These are phyloP conservation scores for Macquaria australasica DNA, from an alignment of 2,113 vertebrate genomes.

Conservation along the genomic window DNA sequence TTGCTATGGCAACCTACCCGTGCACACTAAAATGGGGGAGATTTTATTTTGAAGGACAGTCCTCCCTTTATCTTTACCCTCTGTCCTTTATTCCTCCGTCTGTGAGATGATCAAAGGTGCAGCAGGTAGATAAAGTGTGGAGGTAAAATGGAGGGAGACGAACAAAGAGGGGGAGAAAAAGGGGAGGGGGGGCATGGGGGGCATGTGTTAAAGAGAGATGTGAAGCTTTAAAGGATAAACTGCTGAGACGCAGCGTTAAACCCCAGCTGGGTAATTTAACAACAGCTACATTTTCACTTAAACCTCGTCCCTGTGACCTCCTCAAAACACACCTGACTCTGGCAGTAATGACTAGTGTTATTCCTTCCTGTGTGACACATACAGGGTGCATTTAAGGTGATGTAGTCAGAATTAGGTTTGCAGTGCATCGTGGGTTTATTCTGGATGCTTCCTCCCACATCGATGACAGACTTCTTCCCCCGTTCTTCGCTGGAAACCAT, in stretches of 20 bases:
- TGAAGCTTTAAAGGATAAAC: conserved; percentile 33
- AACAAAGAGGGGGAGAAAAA: neutral
- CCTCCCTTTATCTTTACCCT: conserved; percentile 50
- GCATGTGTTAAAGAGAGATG: conserved; percentile 3
- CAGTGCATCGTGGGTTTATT: conserved; percentile 53
- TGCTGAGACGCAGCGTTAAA: conserved; percentile 46
- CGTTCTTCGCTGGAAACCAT: conserved; percentile 15
- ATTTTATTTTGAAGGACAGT: conserved; percentile 65
- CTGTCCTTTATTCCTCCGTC: conserved; percentile 44
- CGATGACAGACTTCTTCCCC: conserved; percentile 45
- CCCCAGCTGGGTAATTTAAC: conserved; percentile 40
- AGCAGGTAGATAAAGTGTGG: conserved; percentile 56
- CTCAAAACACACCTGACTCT: conserved; percentile 46
- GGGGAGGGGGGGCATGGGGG: neutral
- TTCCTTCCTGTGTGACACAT: neutral
- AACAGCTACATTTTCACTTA: conserved; percentile 24
- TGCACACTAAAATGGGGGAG: conserved; percentile 31
- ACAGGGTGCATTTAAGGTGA: conserved; percentile 39
- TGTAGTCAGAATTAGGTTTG: conserved; percentile 36
- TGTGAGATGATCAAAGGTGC: conserved; percentile 63
- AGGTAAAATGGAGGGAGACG: conserved; percentile 28
- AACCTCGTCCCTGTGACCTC: conserved; percentile 31
- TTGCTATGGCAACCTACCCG: conserved; percentile 82
- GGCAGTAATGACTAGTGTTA: neutral
- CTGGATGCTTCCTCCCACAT: conserved; percentile 58